Evolutionary conservation across 2,888 invertebrate species (phyloP).

Genomic region (Syrphus vitripennis): DNA sequence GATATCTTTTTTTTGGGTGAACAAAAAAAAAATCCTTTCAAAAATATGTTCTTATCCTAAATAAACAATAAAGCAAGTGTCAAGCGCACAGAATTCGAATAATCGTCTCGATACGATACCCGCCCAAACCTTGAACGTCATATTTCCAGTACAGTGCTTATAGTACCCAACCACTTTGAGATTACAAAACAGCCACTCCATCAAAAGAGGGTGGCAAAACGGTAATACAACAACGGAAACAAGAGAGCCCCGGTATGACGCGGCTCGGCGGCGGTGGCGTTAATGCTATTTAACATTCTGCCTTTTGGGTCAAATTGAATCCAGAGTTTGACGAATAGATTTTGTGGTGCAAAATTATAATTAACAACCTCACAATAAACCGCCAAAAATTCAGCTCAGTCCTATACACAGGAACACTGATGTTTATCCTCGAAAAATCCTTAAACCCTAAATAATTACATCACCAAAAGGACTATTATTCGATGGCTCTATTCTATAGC

Average conservation of each 20-base stretch:
- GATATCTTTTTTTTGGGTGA: constrained; percentile 53
- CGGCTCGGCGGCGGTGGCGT: too few species aligned
- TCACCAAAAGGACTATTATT: constrained; percentile 40
- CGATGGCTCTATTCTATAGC: not conserved
- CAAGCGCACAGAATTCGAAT: constrained; percentile 58
- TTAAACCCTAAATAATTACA: constrained; percentile 70
- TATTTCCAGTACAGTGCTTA: constrained; percentile 41
- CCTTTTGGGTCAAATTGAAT: constrained; percentile 66
- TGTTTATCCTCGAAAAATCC: constrained; percentile 55
- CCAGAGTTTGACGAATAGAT: constrained; percentile 61
- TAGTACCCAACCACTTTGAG: not conserved
- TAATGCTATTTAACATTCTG: constrained; percentile 49
- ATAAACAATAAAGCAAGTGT: constrained; percentile 70
- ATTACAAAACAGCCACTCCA: constrained; percentile 26
- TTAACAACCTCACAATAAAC: constrained; percentile 64
- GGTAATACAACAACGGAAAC: constrained; percentile 14
- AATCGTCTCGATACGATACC: constrained; percentile 38
- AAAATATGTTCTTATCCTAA: constrained; percentile 68
- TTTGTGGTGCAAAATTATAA: constrained; percentile 63
- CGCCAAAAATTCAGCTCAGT: constrained; percentile 61
- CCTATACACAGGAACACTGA: not conserved
- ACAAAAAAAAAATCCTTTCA: constrained; percentile 66
- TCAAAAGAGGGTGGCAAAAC: constrained; percentile 36
- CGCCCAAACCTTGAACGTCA: not conserved
- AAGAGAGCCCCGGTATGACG: constrained; percentile 10